Evolutionary conservation across 2,888 invertebrate genomes (phyloP).

Genomic region (Dermolepida albohirtum): DNA sequence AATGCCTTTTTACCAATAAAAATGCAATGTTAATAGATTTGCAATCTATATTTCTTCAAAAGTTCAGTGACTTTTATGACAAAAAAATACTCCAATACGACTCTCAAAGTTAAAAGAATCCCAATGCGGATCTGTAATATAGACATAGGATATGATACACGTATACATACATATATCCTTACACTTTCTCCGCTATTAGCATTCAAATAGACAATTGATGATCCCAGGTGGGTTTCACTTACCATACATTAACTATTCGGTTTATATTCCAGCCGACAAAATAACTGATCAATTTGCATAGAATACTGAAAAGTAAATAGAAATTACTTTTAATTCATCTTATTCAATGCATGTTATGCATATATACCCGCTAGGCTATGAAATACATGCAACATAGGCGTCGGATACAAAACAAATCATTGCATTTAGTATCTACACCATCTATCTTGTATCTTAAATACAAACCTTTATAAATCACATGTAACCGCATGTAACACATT

Average conservation of each 20-base stretch:
- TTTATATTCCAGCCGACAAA: background rate
- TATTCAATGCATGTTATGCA: background rate
- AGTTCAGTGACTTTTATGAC: too few relatives aligned
- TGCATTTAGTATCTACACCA: slow-evolving; percentile 16
- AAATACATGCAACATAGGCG: background rate
- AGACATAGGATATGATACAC: background rate
- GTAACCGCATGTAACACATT: slow-evolving; percentile 37
- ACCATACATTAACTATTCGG: background rate
- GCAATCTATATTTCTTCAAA: too few relatives aligned
- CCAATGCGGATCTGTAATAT: background rate
- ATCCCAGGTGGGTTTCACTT: slow-evolving; percentile 5
- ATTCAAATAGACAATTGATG: slow-evolving; percentile 19
- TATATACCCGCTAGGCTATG: slow-evolving; percentile 1
- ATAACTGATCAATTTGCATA: slow-evolving; percentile 36
- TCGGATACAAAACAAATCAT: slow-evolving; percentile 20
- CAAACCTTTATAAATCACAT: slow-evolving; percentile 35
- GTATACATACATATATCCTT: background rate
- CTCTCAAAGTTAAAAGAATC: too few relatives aligned
- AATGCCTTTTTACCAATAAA: too few relatives aligned
- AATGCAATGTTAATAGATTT: too few relatives aligned
- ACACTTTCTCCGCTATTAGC: slow-evolving; percentile 7
- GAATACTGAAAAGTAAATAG: slow-evolving; percentile 34
- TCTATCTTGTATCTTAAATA: slow-evolving; percentile 25
- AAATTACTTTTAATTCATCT: slow-evolving; percentile 24
- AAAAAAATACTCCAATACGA: too few relatives aligned